phyloP scores from a whole-genome alignment of 2,797 vertebrate species.

The Ctenopoma multispine region DNA sequence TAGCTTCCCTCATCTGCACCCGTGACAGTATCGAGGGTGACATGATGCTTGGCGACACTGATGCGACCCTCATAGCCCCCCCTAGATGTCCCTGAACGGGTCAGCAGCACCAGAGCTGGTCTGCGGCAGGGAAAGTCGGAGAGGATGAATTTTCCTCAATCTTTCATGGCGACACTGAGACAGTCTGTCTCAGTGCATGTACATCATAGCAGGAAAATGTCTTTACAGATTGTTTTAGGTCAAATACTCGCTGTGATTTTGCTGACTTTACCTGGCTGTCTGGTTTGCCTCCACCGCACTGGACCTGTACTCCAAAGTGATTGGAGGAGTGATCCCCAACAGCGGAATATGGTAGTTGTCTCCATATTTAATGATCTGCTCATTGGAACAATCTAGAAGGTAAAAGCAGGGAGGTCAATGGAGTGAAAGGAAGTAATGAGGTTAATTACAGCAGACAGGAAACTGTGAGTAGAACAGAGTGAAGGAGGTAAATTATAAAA shows the following conservation, averaged over 20 bases:
- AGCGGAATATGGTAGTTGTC: conserved; percentile 71
- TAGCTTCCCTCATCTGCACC: conserved; percentile 84
- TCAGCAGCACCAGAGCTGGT: conserved; percentile 70
- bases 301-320: conserved; percentile 78
- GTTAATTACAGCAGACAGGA: conserved; percentile 15
- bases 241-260: conserved; percentile 19
- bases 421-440: conserved; percentile 16
- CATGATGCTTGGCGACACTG: conserved; percentile 24
- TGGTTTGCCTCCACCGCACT: conserved; percentile 79
- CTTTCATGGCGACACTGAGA: conserved; percentile 9
- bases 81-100: conserved; percentile 15
- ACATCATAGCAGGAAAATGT: conserved; percentile 22
- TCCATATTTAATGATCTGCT: conserved; percentile 78
- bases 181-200: conserved; percentile 15
- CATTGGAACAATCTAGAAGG: conserved; percentile 80
- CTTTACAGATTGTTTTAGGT: conserved; percentile 24
- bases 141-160: conserved; percentile 21
- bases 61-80: conserved; percentile 73
- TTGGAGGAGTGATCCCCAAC: conserved; percentile 38
- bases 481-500: conserved; percentile 1
- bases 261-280: conserved; percentile 71
- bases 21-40: conserved; percentile 72
- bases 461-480: conserved; percentile 13
- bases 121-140: conserved; percentile 41
- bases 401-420: conserved; percentile 28